Base-by-base conservation (phyloP, 2,888 invertebrate genomes). In the Apamea anceps region DNA sequence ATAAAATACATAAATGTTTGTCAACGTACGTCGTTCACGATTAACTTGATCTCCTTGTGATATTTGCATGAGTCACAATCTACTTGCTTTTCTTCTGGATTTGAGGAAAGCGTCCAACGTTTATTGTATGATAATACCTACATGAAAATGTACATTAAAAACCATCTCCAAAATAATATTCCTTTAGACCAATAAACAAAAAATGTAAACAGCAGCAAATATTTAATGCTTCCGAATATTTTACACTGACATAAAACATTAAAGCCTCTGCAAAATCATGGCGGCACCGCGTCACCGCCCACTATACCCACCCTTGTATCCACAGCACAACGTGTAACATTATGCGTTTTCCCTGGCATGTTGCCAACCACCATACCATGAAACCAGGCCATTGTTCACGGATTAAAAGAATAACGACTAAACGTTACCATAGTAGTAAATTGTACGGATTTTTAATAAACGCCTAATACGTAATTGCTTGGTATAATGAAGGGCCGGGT, bases 341-440 rank as follows among this genome's bases (percentile, higher is more conserved):
- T 90, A 90, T 91, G 90, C 91, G 89, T 90, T 90, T 89, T 89
- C 77, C 67, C 85, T 92, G 92, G 92, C 91, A 74, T 15, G 18
- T 21, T 70, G 89, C 92, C 92, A 92, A 63, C 80, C 60, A 78
- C 79, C 82, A 81, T 76, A 79, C 81, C 87, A 88, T 87, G 85
- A 89, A 91, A 87, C 85, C 88, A 88, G 85, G 88, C 80, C 89
- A 89, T 88, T 88, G 88, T 89, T 84, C 87, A 86, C 77, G 85
- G 86, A 88, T 91, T 89, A 89, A 88, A 81, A 83, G 73, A 79
- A 84, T 86, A 77, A 85, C 71, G 80, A 82, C 79, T 77, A 74
- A 75, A 82, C 77, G 75, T 86, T 80, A 87, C 66, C 72, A 57
- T 65, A 37, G n/a, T 71, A 63, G 72, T 76, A 82, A 78, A 79